Evolutionary conservation across 2,888 invertebrate species (phyloP).

Genomic region (Cheilosia urbana): DNA sequence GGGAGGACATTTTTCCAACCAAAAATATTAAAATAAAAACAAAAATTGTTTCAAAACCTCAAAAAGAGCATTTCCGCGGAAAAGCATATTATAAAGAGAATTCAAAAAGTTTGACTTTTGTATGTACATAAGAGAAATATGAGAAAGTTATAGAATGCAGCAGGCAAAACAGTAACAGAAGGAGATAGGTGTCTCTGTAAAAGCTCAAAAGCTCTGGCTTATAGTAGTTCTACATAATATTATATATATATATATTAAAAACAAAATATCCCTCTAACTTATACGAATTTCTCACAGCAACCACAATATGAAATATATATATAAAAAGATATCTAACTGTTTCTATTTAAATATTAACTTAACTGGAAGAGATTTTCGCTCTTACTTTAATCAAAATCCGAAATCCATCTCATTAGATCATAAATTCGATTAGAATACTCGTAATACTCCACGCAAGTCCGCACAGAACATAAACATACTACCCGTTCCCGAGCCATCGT

Average conservation of each 20-base stretch:
- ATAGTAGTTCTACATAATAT: conserved; percentile 67
- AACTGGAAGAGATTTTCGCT: conserved; percentile 52
- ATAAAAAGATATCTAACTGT: conserved; percentile 59
- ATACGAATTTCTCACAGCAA: conserved; percentile 68
- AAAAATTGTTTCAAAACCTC: conserved; percentile 62
- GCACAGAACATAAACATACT: conserved; percentile 2
- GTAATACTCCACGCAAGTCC: background rate
- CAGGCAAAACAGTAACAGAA: conserved; percentile 41
- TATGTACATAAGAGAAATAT: conserved; percentile 68
- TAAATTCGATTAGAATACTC: background rate
- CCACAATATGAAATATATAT: conserved; percentile 51
- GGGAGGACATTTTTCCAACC: conserved; percentile 72
- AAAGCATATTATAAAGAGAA: conserved; percentile 39
- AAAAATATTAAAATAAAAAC: conserved; percentile 41
- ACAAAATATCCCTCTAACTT: conserved; percentile 67
- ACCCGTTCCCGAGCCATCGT: background rate
- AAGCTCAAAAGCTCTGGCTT: conserved; percentile 75
- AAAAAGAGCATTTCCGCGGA: conserved; percentile 62
- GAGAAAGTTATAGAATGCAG: conserved; percentile 29
- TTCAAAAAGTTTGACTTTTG: conserved; percentile 71
- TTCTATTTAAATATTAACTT: conserved; percentile 65
- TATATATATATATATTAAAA: conserved; percentile 26
- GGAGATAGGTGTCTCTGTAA: conserved; percentile 64
- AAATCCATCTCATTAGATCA: conserved; percentile 34
- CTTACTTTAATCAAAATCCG: conserved; percentile 46